phyloP scores from a whole-genome alignment of 2,113 vertebrate genomes.

The Copsychus sechellarum region DNA sequence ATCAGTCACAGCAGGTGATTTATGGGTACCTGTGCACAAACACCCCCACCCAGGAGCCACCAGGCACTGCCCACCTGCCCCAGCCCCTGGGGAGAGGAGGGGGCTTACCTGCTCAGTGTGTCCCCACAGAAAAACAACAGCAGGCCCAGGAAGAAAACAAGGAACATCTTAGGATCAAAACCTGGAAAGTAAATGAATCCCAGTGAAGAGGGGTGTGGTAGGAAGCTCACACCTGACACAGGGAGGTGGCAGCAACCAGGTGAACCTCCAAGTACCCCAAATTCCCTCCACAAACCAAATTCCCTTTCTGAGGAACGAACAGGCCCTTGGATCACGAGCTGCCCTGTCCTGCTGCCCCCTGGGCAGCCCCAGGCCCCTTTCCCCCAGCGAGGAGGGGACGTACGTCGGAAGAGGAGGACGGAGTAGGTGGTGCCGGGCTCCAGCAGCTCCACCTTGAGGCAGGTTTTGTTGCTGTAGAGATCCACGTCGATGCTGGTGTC shows the following conservation, averaged over 20 bases:
- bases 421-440: constrained; percentile 70
- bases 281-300: accelerated
- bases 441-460: constrained; percentile 84
- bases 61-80: background rate
- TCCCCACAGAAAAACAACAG: constrained; percentile 87
- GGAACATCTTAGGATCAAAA: constrained; percentile 89
- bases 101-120: constrained; percentile 86
- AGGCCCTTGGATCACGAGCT: accelerated
- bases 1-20: no score
- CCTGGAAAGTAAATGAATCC: constrained; percentile 69
- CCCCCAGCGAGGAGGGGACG: background rate
- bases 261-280: accelerated
- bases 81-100: accelerated
- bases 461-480: constrained; percentile 87
- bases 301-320: background rate
- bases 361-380: background rate
- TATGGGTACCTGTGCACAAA: accelerated
- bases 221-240: no score
- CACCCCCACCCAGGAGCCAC: background rate
- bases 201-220: accelerated
- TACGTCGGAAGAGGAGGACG: constrained; percentile 79
- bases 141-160: constrained; percentile 86
- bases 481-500: constrained; percentile 85
- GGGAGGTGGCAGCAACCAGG: accelerated
- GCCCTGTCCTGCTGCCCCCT: accelerated